Conservation (phyloP, 2,113 vertebrate species). For the Blennius ocellaris region DNA sequence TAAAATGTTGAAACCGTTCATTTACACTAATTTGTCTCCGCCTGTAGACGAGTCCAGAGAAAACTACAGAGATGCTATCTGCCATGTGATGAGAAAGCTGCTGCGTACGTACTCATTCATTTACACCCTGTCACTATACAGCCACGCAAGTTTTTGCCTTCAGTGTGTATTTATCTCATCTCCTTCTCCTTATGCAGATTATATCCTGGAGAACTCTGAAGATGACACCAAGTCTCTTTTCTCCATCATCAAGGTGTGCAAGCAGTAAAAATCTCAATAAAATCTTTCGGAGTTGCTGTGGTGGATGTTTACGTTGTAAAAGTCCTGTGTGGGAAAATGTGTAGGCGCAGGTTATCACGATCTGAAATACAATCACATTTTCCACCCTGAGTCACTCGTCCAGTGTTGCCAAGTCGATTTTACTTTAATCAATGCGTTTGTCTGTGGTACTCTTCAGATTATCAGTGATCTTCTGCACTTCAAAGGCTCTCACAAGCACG, state of each 20-base stretch:
- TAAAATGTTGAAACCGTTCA: no score
- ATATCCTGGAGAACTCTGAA: constrained; percentile 95
- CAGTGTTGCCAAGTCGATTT: neutral
- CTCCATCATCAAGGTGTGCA: constrained; percentile 94
- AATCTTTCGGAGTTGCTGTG: neutral
- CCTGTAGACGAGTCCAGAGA: constrained; percentile 87
- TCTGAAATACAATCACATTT: neutral
- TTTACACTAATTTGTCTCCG: constrained; percentile 9
- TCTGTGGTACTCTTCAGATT: constrained; percentile 83
- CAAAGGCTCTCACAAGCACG: constrained; percentile 96
- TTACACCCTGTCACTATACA: neutral
- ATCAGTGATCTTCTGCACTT: constrained; percentile 95
- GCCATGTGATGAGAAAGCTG: constrained; percentile 89
- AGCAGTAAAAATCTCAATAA: neutral
- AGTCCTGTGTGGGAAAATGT: constrained; percentile 4
- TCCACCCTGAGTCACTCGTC: neutral
- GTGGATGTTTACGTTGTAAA: neutral
- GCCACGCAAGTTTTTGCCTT: no score
- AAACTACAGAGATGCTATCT: constrained; percentile 93
- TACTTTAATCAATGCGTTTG: constrained; percentile 7
- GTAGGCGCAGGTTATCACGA: neutral
- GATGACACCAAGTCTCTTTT: constrained; percentile 98
- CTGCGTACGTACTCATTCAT: constrained; percentile 87
- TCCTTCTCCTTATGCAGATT: constrained; percentile 74
- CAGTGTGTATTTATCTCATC: no score